These are phyloP conservation scores for Osmoderma eremita DNA, from an alignment of 2,888 invertebrate genomes.

Conservation along the genomic window DNA sequence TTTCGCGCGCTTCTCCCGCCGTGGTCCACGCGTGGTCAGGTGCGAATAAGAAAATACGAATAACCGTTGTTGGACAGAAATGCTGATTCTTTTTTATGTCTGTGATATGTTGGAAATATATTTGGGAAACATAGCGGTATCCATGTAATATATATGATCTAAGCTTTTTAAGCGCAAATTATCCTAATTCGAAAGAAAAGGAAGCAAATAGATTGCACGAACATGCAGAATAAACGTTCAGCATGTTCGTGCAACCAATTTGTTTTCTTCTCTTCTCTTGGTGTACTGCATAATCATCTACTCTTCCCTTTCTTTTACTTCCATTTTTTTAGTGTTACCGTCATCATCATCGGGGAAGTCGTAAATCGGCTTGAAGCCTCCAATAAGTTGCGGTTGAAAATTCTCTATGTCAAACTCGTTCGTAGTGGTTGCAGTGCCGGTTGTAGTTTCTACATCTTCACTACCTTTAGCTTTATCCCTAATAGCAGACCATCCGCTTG, in stretches of 20 bases:
- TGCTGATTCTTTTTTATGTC: too few relatives aligned
- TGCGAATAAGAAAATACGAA: too few relatives aligned
- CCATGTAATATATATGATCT: too few relatives aligned
- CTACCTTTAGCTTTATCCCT: slow-evolving; percentile 55
- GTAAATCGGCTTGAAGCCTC: slow-evolving; percentile 78
- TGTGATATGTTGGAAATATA: too few relatives aligned
- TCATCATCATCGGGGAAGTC: slow-evolving; percentile 55
- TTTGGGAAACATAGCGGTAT: too few relatives aligned
- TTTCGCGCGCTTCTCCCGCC: too few relatives aligned
- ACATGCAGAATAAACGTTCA: not conserved
- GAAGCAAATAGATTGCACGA: slow-evolving; percentile 2
- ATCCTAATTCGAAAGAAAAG: not conserved
- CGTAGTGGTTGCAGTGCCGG: slow-evolving; percentile 59
- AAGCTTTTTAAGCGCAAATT: slow-evolving; percentile 2
- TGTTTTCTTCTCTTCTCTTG: too few relatives aligned
- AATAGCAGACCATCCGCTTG: slow-evolving; percentile 73
- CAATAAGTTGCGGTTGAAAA: slow-evolving; percentile 75
- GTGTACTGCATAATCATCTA: slow-evolving; percentile 15
- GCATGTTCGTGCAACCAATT: too few relatives aligned
- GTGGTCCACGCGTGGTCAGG: too few relatives aligned
- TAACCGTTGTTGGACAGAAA: too few relatives aligned
- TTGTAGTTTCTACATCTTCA: slow-evolving; percentile 56
- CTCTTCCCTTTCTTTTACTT: slow-evolving; percentile 47
- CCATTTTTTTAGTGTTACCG: slow-evolving; percentile 43
- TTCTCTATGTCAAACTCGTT: slow-evolving; percentile 72